Evolutionary conservation across 2,888 invertebrate species (phyloP).

Genomic region (Calliscelio sp.): DNA sequence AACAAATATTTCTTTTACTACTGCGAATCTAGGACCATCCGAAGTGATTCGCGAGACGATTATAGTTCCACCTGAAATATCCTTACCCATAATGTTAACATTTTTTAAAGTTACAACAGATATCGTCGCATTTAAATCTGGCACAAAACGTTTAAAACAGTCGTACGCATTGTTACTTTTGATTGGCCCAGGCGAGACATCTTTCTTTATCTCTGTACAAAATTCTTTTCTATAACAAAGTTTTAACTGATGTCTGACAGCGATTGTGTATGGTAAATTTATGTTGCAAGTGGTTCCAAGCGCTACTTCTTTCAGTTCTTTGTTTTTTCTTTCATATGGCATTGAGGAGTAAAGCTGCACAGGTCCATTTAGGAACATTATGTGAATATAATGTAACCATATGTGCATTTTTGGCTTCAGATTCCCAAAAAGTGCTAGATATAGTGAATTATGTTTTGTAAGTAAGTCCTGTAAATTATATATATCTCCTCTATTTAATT

Average conservation of each 20-base stretch:
- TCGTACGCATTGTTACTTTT: slow-evolving; percentile 42
- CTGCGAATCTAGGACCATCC: slow-evolving; percentile 28
- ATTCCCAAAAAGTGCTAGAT: neutral
- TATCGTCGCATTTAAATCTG: slow-evolving; percentile 11
- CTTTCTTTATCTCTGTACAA: slow-evolving; percentile 15
- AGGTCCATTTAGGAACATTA: neutral
- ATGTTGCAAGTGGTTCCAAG: slow-evolving; percentile 30
- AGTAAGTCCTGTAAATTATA: neutral
- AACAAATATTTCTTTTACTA: slow-evolving; percentile 31
- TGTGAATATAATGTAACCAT: neutral
- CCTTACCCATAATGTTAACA: slow-evolving; percentile 32
- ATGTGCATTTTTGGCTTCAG: slow-evolving; percentile 39
- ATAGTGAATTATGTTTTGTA: neutral
- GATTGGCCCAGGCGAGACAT: slow-evolving; percentile 43
- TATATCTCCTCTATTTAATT: neutral
- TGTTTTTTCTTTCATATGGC: slow-evolving; percentile 13
- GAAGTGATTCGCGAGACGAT: slow-evolving; percentile 19
- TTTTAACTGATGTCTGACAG: slow-evolving; percentile 53
- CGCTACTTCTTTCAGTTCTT: slow-evolving; percentile 19
- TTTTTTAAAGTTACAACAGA: slow-evolving; percentile 20
- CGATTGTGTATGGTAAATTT: slow-evolving; percentile 45
- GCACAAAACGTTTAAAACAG: slow-evolving; percentile 61
- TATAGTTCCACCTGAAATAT: slow-evolving; percentile 20
- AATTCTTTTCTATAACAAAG: slow-evolving; percentile 43
- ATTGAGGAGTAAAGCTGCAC: neutral